These are phyloP conservation scores for Lophochroa leadbeateri DNA, from an alignment of 2,113 vertebrate species.

Conservation along the genomic window DNA sequence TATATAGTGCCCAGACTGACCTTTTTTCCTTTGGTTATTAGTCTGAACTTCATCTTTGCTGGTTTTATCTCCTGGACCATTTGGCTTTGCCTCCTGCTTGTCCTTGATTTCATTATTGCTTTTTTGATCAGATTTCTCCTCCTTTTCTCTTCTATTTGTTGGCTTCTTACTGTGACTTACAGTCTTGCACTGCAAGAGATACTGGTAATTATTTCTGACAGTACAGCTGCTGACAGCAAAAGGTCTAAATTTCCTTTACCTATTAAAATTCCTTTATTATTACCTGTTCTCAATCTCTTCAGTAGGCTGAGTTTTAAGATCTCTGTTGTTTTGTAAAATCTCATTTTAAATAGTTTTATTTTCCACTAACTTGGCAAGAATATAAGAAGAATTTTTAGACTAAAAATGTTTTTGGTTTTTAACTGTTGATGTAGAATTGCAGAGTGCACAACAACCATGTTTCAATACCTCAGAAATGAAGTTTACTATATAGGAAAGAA, in stretches of 20 bases:
- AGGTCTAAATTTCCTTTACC: background rate
- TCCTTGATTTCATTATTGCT: conserved; percentile 86
- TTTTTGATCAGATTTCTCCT: conserved; percentile 82
- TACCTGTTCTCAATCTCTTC: background rate
- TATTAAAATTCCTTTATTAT: background rate
- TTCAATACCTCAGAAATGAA: background rate
- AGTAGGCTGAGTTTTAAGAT: background rate
- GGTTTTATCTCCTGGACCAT: conserved; percentile 72
- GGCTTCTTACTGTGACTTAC: conserved; percentile 79
- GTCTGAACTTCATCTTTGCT: conserved; percentile 79
- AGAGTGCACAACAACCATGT: background rate
- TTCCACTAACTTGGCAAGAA: background rate
- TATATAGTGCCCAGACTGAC: conserved; percentile 41
- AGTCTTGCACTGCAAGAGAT: conserved; percentile 81
- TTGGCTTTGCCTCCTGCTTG: conserved; percentile 78
- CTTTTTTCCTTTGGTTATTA: conserved; percentile 84
- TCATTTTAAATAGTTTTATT: background rate
- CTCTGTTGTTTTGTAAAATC: background rate
- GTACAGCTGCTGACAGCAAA: background rate
- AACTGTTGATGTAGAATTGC: background rate
- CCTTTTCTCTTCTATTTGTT: conserved; percentile 79
- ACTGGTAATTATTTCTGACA: conserved; percentile 32
- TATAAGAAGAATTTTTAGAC: background rate
- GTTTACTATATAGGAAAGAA: background rate
- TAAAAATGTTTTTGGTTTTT: background rate